These are phyloP conservation scores for Xylocopa sonorina DNA, from an alignment of 1,140 invertebrate genomes.

Conservation along the genomic window DNA sequence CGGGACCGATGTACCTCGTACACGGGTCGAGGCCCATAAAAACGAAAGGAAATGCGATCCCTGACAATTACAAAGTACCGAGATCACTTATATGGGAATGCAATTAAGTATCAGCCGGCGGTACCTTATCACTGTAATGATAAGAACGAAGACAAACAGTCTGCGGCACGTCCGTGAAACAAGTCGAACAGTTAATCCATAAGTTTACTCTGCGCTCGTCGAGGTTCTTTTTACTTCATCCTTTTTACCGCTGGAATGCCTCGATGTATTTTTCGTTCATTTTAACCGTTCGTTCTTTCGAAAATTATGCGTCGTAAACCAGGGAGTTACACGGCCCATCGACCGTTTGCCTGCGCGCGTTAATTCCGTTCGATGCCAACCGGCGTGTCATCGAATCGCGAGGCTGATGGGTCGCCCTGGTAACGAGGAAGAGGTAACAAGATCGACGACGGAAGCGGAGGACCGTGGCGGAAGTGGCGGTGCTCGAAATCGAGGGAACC, in stretches of 20 bases:
- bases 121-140: constrained; percentile 14
- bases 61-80: constrained; percentile 9
- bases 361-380: neutral
- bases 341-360: neutral
- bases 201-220: neutral
- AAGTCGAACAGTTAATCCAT: neutral
- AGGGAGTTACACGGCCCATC: neutral
- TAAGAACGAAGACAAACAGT: constrained; percentile 16
- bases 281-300: neutral
- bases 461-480: constrained; percentile 19
- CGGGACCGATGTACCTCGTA: neutral
- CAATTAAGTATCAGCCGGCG: neutral
- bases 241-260: no score
- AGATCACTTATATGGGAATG: neutral
- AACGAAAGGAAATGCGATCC: neutral
- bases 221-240: no score
- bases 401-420: neutral
- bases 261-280: no score
- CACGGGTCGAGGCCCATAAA: neutral
- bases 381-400: neutral
- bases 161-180: neutral
- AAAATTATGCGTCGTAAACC: neutral
- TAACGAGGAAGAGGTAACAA: neutral
- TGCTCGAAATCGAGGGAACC: constrained; percentile 39
- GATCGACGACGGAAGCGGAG: neutral